Evolutionary conservation across 2,113 vertebrate genomes (phyloP).

Genomic region (Nycticebus coucang): DNA sequence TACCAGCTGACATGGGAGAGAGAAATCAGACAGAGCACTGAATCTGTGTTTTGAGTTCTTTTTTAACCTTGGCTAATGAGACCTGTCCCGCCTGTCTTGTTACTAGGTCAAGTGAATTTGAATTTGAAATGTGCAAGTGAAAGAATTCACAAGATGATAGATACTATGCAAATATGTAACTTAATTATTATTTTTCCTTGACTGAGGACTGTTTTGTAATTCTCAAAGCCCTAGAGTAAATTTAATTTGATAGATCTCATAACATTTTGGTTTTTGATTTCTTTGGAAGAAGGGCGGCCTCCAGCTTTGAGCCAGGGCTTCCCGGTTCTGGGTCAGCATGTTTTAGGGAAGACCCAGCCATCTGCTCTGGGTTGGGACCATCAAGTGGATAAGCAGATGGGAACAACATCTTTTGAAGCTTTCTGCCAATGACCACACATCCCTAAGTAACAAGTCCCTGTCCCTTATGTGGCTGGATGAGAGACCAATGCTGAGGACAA

Average conservation of each 20-base stretch:
- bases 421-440: neutral
- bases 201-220: neutral
- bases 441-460: neutral
- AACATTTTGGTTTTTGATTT: neutral
- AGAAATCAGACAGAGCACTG: neutral
- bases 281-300: neutral
- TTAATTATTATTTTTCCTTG: neutral
- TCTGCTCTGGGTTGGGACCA: constrained; percentile 8
- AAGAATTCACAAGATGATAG: neutral
- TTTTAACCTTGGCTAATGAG: neutral
- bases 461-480: neutral
- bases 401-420: constrained; percentile 30
- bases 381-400: neutral
- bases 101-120: neutral
- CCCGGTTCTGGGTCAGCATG: neutral
- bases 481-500: neutral
- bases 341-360: neutral
- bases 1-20: no score
- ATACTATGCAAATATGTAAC: neutral
- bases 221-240: neutral
- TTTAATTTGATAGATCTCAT: neutral
- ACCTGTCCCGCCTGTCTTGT: neutral
- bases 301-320: neutral
- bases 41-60: neutral
- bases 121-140: neutral